Percentiles rank a stretch among this genome's conserved stretches.
Conservation (phyloP, 2,888 invertebrate species). For the Laspeyria flexula region DNA sequence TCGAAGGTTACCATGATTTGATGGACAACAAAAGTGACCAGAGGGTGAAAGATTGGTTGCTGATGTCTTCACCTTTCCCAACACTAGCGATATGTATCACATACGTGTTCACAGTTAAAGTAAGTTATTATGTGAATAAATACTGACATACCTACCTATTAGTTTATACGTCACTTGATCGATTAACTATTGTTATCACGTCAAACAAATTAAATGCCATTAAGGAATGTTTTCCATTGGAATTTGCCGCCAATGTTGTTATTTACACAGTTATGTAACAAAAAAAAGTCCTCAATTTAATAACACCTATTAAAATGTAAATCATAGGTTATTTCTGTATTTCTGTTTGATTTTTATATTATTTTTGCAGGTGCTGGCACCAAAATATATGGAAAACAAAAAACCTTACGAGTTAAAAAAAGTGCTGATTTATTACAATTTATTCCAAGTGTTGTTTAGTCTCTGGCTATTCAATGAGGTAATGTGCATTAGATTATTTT, state of each 20-base stretch:
- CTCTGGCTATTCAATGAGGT: constrained; percentile 91
- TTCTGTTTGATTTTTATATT: neutral
- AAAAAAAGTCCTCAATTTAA: constrained; percentile 10
- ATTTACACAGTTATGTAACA: constrained; percentile 29
- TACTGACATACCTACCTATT: too few species aligned
- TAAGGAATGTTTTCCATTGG: constrained; percentile 51
- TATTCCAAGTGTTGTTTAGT: constrained; percentile 92
- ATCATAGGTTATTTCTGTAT: neutral
- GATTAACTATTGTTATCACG: constrained; percentile 42
- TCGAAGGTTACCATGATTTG: constrained; percentile 90
- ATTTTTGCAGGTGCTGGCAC: constrained; percentile 88
- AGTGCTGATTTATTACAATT: constrained; percentile 93
- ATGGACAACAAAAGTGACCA: constrained; percentile 95
- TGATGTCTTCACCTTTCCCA: constrained; percentile 94
- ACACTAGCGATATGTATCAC: constrained; percentile 90
- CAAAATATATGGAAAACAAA: constrained; percentile 93
- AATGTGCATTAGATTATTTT: constrained; percentile 37
- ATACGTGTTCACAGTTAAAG: constrained; percentile 92
- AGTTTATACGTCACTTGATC: constrained; percentile 30
- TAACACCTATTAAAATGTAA: neutral
- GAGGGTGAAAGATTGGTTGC: constrained; percentile 91
- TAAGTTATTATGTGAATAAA: constrained; percentile 64
- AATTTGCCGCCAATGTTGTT: constrained; percentile 36
- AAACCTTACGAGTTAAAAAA: constrained; percentile 92
- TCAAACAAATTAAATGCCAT: constrained; percentile 45